Evolutionary conservation across 2,888 invertebrate genomes (phyloP).

Genomic region (Incurvaria masculella): DNA sequence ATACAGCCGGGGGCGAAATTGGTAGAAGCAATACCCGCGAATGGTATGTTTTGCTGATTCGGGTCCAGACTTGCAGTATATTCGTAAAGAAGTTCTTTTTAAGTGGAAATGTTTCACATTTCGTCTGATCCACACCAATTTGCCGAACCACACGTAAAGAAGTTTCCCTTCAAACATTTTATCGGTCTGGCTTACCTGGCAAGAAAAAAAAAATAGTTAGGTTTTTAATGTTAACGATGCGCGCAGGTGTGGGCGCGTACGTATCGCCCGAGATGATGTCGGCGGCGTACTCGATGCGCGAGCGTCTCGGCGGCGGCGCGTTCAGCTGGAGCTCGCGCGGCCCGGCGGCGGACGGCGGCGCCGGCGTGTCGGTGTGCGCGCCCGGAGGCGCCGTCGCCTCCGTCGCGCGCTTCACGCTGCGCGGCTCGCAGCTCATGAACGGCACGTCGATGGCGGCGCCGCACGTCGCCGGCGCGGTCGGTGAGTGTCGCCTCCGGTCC

Average conservation of each 20-base stretch:
- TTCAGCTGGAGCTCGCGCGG: conserved; percentile 92
- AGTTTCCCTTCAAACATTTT: too few relatives aligned
- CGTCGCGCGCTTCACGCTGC: conserved; percentile 86
- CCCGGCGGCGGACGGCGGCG: conserved; percentile 84
- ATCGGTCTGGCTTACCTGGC: too few relatives aligned
- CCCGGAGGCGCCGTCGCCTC: conserved; percentile 94
- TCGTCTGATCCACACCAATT: too few relatives aligned
- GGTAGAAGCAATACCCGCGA: too few relatives aligned
- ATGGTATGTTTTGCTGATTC: too few relatives aligned
- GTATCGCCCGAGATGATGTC: conserved; percentile 98
- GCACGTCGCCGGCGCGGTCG: conserved; percentile 89
- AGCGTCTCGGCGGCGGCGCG: conserved; percentile 78
- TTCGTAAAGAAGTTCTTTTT: too few relatives aligned
- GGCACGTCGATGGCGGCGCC: conserved; percentile 99
- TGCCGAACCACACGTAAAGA: too few relatives aligned
- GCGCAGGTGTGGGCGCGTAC: conserved; percentile 86
- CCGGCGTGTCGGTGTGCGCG: conserved; percentile 87
- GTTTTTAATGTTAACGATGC: too few relatives aligned
- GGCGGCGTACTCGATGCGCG: conserved; percentile 89
- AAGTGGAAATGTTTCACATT: too few relatives aligned
- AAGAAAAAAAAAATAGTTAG: too few relatives aligned
- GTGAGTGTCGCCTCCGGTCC: conserved; percentile 34
- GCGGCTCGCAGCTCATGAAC: conserved; percentile 89
- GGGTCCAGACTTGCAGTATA: too few relatives aligned
- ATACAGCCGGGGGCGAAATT: too few relatives aligned